Conservation (phyloP, 2,888 invertebrate species). For the Pharmacophagus antenor region DNA sequence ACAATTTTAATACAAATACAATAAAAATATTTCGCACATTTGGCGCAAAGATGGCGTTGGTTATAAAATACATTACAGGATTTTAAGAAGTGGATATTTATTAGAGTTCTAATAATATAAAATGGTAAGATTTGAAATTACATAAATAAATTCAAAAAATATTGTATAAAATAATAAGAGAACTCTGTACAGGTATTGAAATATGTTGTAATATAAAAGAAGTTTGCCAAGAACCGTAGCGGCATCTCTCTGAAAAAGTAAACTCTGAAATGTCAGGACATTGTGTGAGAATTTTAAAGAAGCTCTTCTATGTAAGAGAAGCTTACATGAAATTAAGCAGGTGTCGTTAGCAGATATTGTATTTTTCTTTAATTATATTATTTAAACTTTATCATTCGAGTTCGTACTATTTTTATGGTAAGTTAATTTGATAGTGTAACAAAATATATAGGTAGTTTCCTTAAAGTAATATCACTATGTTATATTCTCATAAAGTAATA, state of each 20-base stretch:
- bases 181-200: no score
- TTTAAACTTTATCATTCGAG: no score
- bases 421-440: background rate
- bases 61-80: background rate
- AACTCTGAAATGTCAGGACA: background rate
- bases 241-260: conserved; percentile 8
- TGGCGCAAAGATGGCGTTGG: background rate
- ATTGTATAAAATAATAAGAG: background rate
- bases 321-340: background rate
- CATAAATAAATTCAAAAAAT: background rate
- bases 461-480: background rate
- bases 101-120: background rate
- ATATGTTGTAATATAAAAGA: no score
- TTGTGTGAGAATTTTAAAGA: background rate
- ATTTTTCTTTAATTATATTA: no score
- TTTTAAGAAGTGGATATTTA: no score
- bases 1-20: no score
- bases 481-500: background rate
- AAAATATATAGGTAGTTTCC: background rate
- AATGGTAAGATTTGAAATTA: background rate
- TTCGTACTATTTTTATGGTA: background rate
- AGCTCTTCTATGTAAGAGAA: background rate
- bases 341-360: background rate
- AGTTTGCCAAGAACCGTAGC: background rate
- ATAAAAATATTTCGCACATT: background rate